These are phyloP conservation scores for Platyscapa corneri DNA, from an alignment of 1,140 invertebrate species.

Conservation along the genomic window DNA sequence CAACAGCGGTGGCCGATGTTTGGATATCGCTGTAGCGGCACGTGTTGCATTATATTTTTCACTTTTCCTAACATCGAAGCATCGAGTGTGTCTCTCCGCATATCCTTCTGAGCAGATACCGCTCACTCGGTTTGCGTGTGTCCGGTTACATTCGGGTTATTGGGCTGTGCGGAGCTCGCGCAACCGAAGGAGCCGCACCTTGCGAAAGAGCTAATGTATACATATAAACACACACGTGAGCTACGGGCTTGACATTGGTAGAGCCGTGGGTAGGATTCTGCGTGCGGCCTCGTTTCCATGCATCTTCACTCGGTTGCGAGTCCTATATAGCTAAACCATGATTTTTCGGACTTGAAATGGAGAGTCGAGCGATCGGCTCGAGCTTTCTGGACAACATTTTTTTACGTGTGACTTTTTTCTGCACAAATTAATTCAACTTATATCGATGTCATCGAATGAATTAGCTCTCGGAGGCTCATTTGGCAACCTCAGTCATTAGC, in stretches of 20 bases:
- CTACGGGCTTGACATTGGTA: neutral
- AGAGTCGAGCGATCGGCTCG: neutral
- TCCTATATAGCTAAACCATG: neutral
- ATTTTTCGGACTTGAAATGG: neutral
- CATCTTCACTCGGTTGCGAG: slow-evolving; percentile 13
- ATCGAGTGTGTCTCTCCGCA: neutral
- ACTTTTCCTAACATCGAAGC: slow-evolving; percentile 32
- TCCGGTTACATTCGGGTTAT: slow-evolving; percentile 65
- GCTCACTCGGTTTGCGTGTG: slow-evolving; percentile 53
- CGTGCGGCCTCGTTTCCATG: slow-evolving; percentile 34
- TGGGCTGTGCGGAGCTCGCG: slow-evolving; percentile 55
- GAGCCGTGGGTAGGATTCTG: slow-evolving; percentile 19
- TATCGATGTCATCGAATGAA: too few species aligned
- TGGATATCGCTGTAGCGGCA: neutral
- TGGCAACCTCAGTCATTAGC: too few species aligned
- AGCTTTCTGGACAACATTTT: neutral
- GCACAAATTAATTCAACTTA: too few species aligned
- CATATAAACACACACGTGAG: slow-evolving; percentile 22
- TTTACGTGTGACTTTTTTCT: neutral
- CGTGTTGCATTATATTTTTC: slow-evolving; percentile 33
- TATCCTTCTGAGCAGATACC: neutral
- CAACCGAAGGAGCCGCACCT: slow-evolving; percentile 53
- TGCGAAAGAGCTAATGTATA: slow-evolving; percentile 49
- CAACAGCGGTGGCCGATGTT: too few species aligned
- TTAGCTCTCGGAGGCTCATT: too few species aligned